These are phyloP conservation scores for Ormyrus thymus DNA, from an alignment of 2,888 invertebrate genomes.

Conservation along the genomic window DNA sequence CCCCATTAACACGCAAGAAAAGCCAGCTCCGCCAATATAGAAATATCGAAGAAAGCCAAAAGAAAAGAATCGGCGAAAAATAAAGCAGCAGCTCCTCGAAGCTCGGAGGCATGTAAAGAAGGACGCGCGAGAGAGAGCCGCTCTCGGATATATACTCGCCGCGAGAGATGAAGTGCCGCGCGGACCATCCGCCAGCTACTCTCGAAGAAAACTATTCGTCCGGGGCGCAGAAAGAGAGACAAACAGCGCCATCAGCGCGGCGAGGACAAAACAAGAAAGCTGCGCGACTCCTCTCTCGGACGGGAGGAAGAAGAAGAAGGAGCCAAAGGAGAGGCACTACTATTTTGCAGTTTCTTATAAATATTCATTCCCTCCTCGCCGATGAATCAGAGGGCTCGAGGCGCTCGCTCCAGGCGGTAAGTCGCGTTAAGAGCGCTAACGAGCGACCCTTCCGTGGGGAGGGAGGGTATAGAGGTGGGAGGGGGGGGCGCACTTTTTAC, in stretches of 20 bases:
- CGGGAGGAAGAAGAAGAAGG: constrained; percentile 20
- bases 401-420: constrained; percentile 71
- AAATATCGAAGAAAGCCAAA: too few species aligned
- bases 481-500: not conserved
- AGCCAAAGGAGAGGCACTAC: constrained; percentile 58
- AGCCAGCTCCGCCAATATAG: too few species aligned
- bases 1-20: too few species aligned
- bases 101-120: too few species aligned
- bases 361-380: constrained; percentile 71
- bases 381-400: constrained; percentile 68
- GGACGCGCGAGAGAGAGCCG: too few species aligned
- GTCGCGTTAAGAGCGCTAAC: constrained; percentile 74
- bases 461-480: not conserved
- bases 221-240: not conserved
- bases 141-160: too few species aligned
- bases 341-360: constrained; percentile 74
- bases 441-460: constrained; percentile 68
- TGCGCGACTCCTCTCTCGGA: not conserved
- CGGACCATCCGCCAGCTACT: too few species aligned
- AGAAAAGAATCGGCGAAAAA: too few species aligned
- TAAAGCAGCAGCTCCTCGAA: too few species aligned
- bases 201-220: not conserved
- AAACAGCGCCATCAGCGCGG: too few species aligned
- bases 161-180: too few species aligned
- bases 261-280: not conserved